Evolutionary conservation across 64 coral and sea anemone genomes (phyloP).

Genomic region (Stichodactyla mertensii): DNA sequence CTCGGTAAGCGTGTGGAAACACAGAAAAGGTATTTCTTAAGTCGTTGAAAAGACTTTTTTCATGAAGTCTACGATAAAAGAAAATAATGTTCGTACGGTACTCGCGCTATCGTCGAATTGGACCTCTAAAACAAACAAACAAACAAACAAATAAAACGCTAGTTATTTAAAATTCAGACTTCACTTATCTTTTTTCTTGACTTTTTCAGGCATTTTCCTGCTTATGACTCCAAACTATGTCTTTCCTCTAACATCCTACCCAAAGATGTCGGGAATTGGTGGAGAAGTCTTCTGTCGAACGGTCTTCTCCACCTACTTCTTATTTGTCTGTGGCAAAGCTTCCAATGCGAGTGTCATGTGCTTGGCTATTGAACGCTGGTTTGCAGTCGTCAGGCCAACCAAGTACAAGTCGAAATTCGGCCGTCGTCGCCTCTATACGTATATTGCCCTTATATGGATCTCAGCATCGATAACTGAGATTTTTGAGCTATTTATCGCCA

Average conservation of each 20-base stretch:
- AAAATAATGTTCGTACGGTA: too few relatives aligned
- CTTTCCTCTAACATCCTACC: background rate
- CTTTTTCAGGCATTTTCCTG: conserved; percentile 3
- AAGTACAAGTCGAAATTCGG: conserved; percentile 26
- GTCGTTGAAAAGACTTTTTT: too few relatives aligned
- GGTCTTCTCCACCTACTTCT: conserved; percentile 37
- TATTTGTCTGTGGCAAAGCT: conserved; percentile 41
- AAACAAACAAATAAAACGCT: background rate
- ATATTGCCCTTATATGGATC: conserved; percentile 39
- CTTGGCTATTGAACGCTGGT: conserved; percentile 50
- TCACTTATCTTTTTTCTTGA: background rate
- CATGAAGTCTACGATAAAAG: too few relatives aligned
- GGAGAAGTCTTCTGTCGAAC: conserved; percentile 46
- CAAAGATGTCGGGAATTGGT: background rate
- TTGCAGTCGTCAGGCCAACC: conserved; percentile 38
- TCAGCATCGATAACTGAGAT: conserved; percentile 16
- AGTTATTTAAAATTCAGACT: background rate
- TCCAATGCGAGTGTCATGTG: conserved; percentile 34
- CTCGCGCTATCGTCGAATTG: too few relatives aligned
- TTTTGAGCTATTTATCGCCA: background rate
- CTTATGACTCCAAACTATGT: conserved; percentile 5
- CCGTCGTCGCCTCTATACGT: conserved; percentile 2
- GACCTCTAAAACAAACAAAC: too few relatives aligned
- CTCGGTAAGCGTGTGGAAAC: too few relatives aligned
- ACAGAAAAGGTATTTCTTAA: too few relatives aligned